Evolutionary conservation across 2,888 invertebrate species (phyloP), one percentile per base, ranked within the genome.

Genomic region (Seira ritae): DNA sequence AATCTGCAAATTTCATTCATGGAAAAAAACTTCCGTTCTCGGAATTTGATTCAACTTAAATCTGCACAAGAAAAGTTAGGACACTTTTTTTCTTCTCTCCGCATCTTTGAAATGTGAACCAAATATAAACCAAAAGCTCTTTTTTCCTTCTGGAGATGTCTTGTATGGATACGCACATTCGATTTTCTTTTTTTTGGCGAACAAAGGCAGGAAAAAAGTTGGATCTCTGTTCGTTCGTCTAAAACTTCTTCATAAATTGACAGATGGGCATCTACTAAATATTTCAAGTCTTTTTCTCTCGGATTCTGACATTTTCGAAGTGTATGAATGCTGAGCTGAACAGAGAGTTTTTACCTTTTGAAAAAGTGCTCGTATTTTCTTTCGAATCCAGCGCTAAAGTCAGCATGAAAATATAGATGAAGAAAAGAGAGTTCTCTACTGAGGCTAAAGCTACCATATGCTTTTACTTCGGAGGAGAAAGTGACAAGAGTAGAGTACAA

Each of bases 191-290:
- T 31, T 4, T 31, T 31, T n/a, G 50, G 12, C 6, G 50, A 50
- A 50, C 50, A 50, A 50, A n/a, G 50, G 50, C 50, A n/a, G 50
- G 50, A 3, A 31, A 31, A 31, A 31, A 31, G 31, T 50, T 50
- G 50, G 50, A n/a, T 50, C 50, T 50, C 17, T 50, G 50, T 50
- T 12, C 50, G 15, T 50, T 8, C 31, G 31, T 15, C 50, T 50
- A 50, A 31, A 31, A 50, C 50, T 50, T 50, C 17, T 15, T 50
- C 50, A 50, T 50, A 50, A 50, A 50, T 50, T 50, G 50, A 50
- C 50, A 50, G 50, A 50, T 50, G 50, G 50, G 50, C 50, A 50
- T 50, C 50, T 50, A 50, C 50, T 50, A 50, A 50, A 50, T 50
- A 50, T 50, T 50, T 50, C 50, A 50, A 50, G 17, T 50, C 50